Evolutionary conservation across 2,113 vertebrate genomes (phyloP).

Genomic region (Mesocricetus auratus): DNA sequence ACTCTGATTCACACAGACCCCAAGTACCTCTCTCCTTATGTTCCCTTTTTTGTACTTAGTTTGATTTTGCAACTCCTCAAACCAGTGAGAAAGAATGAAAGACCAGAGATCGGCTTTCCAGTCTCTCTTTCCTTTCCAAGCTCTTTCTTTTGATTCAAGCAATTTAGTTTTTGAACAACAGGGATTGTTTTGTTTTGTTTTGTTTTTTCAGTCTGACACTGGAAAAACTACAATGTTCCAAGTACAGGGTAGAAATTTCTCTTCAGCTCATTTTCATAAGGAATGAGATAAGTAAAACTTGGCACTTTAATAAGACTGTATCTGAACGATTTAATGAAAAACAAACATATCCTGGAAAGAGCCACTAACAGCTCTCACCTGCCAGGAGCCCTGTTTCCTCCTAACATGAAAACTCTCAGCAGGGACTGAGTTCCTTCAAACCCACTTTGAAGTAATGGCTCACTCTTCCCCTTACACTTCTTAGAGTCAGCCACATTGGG

Average conservation of each 20-base stretch:
- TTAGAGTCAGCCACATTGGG: slow-evolving; percentile 47
- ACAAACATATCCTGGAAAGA: slow-evolving; percentile 86
- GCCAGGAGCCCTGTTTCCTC: slow-evolving; percentile 71
- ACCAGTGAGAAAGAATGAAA: not conserved
- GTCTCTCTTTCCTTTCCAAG: not conserved
- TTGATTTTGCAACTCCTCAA: not conserved
- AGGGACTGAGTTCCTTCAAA: slow-evolving; percentile 62
- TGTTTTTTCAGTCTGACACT: slow-evolving; percentile 55
- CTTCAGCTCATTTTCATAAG: slow-evolving; percentile 84
- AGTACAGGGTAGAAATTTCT: slow-evolving; percentile 76
- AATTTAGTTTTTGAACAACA: slow-evolving; percentile 75
- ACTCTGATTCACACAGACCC: slow-evolving; percentile 52
- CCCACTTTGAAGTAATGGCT: slow-evolving; percentile 63
- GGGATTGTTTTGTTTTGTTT: slow-evolving; percentile 32
- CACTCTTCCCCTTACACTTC: slow-evolving; percentile 44
- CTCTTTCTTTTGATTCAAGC: slow-evolving; percentile 76
- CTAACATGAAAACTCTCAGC: slow-evolving; percentile 29
- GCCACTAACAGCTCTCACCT: slow-evolving; percentile 78
- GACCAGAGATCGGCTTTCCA: slow-evolving; percentile 48
- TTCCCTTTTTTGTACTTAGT: not conserved
- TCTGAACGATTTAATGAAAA: slow-evolving; percentile 88
- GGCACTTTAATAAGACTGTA: slow-evolving; percentile 86
- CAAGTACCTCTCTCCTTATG: not conserved
- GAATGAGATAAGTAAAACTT: slow-evolving; percentile 87
- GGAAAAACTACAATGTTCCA: slow-evolving; percentile 75